These are phyloP conservation scores for Limanda limanda DNA, from an alignment of 2,113 vertebrate species.

Conservation along the genomic window DNA sequence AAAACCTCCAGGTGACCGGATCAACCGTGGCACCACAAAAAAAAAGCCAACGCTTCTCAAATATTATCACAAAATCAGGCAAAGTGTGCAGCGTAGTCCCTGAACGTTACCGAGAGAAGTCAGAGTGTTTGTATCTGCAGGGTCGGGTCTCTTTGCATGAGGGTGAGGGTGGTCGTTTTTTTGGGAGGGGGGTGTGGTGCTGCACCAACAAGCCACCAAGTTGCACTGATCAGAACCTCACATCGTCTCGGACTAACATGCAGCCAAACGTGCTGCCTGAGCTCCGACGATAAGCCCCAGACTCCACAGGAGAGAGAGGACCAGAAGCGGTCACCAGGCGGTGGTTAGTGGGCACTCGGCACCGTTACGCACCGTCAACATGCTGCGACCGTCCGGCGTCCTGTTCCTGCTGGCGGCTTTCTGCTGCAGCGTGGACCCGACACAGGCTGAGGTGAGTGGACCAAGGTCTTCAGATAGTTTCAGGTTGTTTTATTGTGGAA, in stretches of 20 bases:
- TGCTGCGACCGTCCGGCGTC: constrained; percentile 64
- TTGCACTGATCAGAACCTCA: constrained; percentile 73
- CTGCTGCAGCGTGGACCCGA: constrained; percentile 48
- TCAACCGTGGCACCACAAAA: constrained; percentile 2
- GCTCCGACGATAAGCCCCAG: constrained; percentile 62
- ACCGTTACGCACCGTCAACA: constrained; percentile 55
- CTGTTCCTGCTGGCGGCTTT: constrained; percentile 72
- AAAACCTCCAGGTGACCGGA: constrained; percentile 22
- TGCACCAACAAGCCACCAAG: constrained; percentile 71
- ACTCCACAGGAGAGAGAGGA: constrained; percentile 32
- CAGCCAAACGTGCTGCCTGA: constrained; percentile 66
- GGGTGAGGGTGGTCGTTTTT: constrained; percentile 79
- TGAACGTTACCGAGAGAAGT: constrained; percentile 72
- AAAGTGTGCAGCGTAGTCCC: constrained; percentile 70
- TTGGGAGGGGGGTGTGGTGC: constrained; percentile 78
- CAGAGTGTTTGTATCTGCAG: constrained; percentile 74
- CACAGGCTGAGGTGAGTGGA: constrained; percentile 76
- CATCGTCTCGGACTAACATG: constrained; percentile 82
- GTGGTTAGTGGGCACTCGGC: constrained; percentile 42
- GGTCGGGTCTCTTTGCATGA: constrained; percentile 64
- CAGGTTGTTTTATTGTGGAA: background rate
- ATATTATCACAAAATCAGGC: constrained; percentile 45
- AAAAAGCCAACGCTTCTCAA: background rate
- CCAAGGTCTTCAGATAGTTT: background rate
- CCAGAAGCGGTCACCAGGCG: constrained; percentile 48